Conservation (phyloP, 2,113 vertebrate species). For the Abramis brama region DNA sequence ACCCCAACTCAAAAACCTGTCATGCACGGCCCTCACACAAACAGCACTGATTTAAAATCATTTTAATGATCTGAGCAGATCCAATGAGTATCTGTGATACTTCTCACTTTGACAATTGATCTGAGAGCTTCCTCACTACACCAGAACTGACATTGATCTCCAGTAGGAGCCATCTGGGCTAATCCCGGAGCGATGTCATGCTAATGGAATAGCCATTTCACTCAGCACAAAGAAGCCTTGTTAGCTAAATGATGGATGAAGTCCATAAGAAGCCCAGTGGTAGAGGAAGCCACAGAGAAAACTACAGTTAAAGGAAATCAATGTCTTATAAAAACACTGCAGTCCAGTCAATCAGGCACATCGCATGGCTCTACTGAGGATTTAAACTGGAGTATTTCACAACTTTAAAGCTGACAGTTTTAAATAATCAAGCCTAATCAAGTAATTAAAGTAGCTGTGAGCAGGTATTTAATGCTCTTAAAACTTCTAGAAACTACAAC, state of each 20-base stretch:
- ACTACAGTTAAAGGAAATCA: slow-evolving; percentile 66
- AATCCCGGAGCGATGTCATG: slow-evolving; percentile 24
- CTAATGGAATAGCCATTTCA: slow-evolving; percentile 38
- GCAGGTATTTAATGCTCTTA: neutral
- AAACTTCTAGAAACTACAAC: neutral
- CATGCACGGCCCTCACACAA: neutral
- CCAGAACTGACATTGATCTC: slow-evolving; percentile 20
- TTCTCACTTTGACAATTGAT: slow-evolving; percentile 35
- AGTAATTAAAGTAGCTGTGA: neutral
- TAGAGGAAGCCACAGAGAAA: slow-evolving; percentile 56
- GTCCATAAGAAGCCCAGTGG: slow-evolving; percentile 67
- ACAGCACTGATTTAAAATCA: neutral
- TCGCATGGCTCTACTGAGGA: neutral
- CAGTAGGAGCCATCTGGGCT: slow-evolving; percentile 30
- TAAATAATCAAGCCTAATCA: neutral
- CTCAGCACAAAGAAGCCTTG: slow-evolving; percentile 62
- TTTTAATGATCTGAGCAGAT: slow-evolving; percentile 27
- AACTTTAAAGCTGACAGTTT: neutral
- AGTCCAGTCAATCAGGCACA: slow-evolving; percentile 33
- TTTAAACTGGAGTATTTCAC: neutral
- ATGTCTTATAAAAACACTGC: slow-evolving; percentile 71
- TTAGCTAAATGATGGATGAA: slow-evolving; percentile 62
- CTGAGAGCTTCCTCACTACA: slow-evolving; percentile 13
- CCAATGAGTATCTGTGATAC: slow-evolving; percentile 18
- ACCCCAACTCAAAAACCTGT: neutral